Conservation (phyloP, 2,113 vertebrate genomes). For the Eublepharis macularius region DNA sequence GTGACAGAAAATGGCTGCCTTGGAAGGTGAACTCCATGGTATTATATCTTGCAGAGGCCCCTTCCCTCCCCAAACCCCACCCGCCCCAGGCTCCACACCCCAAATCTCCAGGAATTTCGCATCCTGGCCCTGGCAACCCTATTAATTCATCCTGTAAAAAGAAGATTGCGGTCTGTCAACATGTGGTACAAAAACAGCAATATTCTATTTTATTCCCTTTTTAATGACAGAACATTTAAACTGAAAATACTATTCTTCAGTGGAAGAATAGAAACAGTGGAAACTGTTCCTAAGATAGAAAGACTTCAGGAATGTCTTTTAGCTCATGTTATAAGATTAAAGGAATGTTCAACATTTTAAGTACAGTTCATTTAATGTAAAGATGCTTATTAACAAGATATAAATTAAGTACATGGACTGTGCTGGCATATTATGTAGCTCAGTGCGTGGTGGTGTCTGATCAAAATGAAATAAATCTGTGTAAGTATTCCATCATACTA, state of each 20-base stretch:
- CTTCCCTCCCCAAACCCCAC: no score
- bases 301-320: constrained; percentile 79
- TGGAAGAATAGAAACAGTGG: no score
- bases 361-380: constrained; percentile 79
- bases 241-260: constrained; percentile 71
- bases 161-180: constrained; percentile 17
- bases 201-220: constrained; percentile 31
- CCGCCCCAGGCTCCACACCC: no score
- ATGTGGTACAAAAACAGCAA: constrained; percentile 61
- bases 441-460: constrained; percentile 38
- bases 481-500: constrained; percentile 26
- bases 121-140: no score
- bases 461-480: constrained; percentile 17
- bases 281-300: constrained; percentile 68
- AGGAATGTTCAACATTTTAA: constrained; percentile 77
- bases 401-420: constrained; percentile 55
- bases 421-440: constrained; percentile 37
- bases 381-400: constrained; percentile 69
- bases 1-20: no score
- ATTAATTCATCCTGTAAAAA: not conserved
- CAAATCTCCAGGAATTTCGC: no score
- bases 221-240: constrained; percentile 71
- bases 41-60: no score
- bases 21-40: no score
- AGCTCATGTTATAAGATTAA: constrained; percentile 81